Base-by-base conservation (phyloP, 2,113 vertebrate species). In the Toxostoma redivivum region DNA sequence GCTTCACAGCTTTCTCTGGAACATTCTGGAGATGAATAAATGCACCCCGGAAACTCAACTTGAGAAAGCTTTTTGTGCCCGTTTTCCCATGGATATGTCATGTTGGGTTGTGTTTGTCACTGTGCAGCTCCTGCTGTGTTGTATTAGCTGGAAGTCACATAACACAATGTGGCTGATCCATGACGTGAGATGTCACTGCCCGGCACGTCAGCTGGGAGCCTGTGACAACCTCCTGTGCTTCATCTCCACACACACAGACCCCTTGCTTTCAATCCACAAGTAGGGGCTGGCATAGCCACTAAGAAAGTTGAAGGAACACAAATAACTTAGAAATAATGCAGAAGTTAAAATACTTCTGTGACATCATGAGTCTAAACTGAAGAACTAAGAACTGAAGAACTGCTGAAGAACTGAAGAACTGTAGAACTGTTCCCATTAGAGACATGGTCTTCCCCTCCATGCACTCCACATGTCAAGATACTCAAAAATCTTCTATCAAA, bases 161-260 rank as follows among this genome's bases (percentile, higher is more conserved):
- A 96, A 97, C 67, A 23, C 35, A 47, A 88, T 40, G 76, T 91
- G 96, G 94, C 92, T 97, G 94, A 91, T 81, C 56, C 93, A 33
- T 93, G 96, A 93, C 58, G 44, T 80, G 92, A 67, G 66, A 28
- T 94, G 96, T 93, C 94, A 87, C 79, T 89, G 90, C 86, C 79
- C 45, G 35, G 64, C 89, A 94, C 67, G 19, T 97, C 94, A 97
- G 94, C 47, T 16, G n/a, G 61, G 65, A 93, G 82, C 76, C 92
- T 44, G 12, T 4, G 45, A 71, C 5, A 4, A 77, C 85, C 58
- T 30, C 76, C 76, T 23, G 67, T 31, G 58, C 70, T 74, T 15
- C 77, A 90, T 72, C 81, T 66, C 79, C n/a, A 24, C 28, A 25
- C 8, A 65, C n/a, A 62, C 13, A 15, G 53, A 27, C 19, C 53